A percentile compares a stretch with the other conserved stretches of the same genome.
Conservation (phyloP, 2,797 vertebrate species). For the Phoeniculus purpureus region DNA sequence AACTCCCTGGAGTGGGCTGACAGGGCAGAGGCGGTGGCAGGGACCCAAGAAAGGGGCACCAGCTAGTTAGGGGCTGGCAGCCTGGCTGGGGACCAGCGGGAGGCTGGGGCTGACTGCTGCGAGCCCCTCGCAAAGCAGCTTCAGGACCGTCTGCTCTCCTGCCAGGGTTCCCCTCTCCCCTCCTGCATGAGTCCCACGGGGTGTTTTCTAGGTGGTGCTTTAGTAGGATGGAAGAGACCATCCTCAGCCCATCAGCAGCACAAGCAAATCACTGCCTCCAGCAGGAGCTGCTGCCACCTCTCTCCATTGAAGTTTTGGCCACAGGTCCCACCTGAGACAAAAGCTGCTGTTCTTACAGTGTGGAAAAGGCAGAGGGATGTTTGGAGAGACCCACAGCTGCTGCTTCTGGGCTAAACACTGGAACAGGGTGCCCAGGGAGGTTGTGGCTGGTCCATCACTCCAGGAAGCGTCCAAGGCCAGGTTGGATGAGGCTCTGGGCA, state of each 20-base stretch:
- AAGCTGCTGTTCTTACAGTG: background rate
- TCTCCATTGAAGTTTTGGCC: background rate
- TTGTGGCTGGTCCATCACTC: too few species aligned
- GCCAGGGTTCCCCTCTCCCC: background rate
- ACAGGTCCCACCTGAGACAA: background rate
- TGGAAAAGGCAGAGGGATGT: background rate
- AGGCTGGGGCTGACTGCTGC: background rate
- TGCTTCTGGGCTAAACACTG: too few species aligned
- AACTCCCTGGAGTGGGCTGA: slow-evolving; percentile 29
- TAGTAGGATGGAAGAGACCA: background rate
- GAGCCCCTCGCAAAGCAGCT: background rate
- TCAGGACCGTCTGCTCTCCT: background rate
- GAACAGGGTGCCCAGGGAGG: too few species aligned
- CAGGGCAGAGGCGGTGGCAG: slow-evolving; percentile 34
- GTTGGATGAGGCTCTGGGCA: too few species aligned
- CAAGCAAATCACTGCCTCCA: background rate
- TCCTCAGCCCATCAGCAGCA: background rate
- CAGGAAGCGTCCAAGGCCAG: too few species aligned
- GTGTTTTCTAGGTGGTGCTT: fast-evolving
- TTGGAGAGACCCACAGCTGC: background rate
- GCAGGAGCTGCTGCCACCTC: background rate
- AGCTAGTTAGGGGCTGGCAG: slow-evolving; percentile 31
- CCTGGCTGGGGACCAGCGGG: slow-evolving; percentile 42
- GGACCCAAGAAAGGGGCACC: slow-evolving; percentile 60
- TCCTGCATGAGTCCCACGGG: fast-evolving